These are phyloP conservation scores for Siniperca knerii DNA, from an alignment of 2,113 vertebrate species.

Conservation along the genomic window DNA sequence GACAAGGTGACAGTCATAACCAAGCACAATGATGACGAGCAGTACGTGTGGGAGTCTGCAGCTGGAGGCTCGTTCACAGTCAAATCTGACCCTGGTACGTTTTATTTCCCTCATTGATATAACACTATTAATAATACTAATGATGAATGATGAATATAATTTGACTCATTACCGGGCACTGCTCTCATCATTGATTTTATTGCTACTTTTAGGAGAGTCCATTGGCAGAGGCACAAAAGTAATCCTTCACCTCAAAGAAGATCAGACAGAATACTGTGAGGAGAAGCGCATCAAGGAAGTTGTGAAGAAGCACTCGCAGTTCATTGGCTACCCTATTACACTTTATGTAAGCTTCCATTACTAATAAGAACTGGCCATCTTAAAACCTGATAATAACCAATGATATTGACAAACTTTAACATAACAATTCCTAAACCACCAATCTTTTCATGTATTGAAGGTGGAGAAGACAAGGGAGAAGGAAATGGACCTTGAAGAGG, in stretches of 20 bases:
- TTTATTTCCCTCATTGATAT: background rate
- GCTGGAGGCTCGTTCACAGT: constrained; percentile 89
- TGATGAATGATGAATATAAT: background rate
- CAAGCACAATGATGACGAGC: constrained; percentile 89
- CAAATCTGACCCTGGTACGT: constrained; percentile 75
- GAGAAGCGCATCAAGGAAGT: constrained; percentile 87
- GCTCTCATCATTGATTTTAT: constrained; percentile 8
- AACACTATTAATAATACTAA: background rate
- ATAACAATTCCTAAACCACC: background rate
- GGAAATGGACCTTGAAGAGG: constrained; percentile 88
- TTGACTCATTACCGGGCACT: background rate
- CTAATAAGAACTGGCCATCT: background rate
- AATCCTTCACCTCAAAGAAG: constrained; percentile 87
- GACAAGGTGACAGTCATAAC: constrained; percentile 87
- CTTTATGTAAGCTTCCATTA: constrained; percentile 80
- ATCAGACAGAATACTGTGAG: constrained; percentile 87
- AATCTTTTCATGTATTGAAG: constrained; percentile 71
- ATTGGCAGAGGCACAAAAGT: constrained; percentile 87
- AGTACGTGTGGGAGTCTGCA: constrained; percentile 88
- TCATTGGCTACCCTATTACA: constrained; percentile 89
- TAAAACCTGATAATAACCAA: background rate
- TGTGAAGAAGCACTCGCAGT: constrained; percentile 89
- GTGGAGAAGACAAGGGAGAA: constrained; percentile 93
- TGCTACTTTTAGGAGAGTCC: constrained; percentile 69
- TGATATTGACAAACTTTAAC: background rate